Base-by-base conservation (phyloP, 2,888 invertebrate genomes). In the Ellobium chinense region DNA sequence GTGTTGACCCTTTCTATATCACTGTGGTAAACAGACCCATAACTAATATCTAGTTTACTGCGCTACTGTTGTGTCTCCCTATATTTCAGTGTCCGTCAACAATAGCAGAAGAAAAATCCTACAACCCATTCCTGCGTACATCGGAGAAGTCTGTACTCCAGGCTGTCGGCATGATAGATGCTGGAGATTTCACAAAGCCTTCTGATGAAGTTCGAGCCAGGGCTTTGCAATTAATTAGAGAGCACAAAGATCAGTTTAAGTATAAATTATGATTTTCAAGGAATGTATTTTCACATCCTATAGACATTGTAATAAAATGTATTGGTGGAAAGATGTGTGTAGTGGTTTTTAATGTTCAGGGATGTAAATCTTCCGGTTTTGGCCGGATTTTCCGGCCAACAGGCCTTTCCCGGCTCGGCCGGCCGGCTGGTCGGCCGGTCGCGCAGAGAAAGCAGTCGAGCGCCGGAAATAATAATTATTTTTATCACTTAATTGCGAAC, bases 111-210 rank as follows among this genome's bases (percentile, higher is more conserved):
- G 92, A 92, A 69, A 87, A 88, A 65, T 74, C 76, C 3, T 91
- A 91, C 83, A 92, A 92, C 80, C 91, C 91, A 31, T 92, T 91
- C 78, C 82, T 92, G 82, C 84, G 92, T 24, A 90, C 90, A 54
- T 73, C 81, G 46, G 85, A 88, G 24, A 86, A 86, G 27, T 70
- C 84, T 24, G 74, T 91, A n/a, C 74, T 89, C 21, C 68, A 83
- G 29, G 77, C 83, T 5, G 54, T 91, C 21, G 89, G 89, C 0
- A 66, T 88, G 36, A 37, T 82, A 2, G 77, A 81, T n/a, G 79
- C 80, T 5, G 81, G 78, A 18, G 85, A 85, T 36, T 82, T 81
- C 31, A 80, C 78, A 3, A 39, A 84, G 21, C 87, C 87, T 54
- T 81, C 85, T 29, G 88, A 90, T 56, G 85, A 84, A 9, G 70